Evolutionary conservation across 2,113 vertebrate genomes (phyloP).

Genomic region (Steatornis caripensis): DNA sequence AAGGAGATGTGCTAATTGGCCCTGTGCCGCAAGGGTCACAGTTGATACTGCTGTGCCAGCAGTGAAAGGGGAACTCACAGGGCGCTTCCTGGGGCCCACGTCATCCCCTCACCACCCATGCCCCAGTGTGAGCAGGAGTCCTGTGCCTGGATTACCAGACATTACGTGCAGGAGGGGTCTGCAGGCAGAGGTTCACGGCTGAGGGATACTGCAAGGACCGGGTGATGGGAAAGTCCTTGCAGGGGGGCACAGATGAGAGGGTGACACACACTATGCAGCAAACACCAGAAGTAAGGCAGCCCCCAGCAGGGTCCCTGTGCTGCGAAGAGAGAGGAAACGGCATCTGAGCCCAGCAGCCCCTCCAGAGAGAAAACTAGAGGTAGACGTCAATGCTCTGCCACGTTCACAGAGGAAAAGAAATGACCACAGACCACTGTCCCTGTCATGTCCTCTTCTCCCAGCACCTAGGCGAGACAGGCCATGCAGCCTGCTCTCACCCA

Average conservation of each 20-base stretch:
- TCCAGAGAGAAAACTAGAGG: neutral
- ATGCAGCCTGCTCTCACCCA: fast-evolving
- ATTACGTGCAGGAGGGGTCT: neutral
- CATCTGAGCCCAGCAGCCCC: neutral
- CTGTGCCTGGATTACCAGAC: neutral
- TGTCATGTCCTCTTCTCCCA: neutral
- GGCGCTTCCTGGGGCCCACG: neutral
- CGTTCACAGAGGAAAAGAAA: fast-evolving
- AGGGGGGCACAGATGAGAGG: too few species aligned
- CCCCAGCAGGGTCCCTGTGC: neutral
- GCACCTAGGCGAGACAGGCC: neutral
- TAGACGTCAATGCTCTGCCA: neutral
- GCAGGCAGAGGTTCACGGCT: fast-evolving
- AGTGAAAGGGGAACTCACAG: neutral
- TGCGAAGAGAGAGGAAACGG: neutral
- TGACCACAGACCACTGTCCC: neutral
- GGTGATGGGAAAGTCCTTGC: neutral
- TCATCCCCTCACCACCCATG: neutral
- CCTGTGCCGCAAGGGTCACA: fast-evolving
- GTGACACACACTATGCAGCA: fast-evolving
- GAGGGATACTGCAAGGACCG: fast-evolving
- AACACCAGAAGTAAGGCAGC: neutral
- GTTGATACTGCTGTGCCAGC: neutral
- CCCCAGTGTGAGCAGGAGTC: neutral
- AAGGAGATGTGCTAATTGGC: neutral